Percentiles rank a stretch among this genome's conserved stretches.
Evolutionary conservation across 2,113 vertebrate genomes (phyloP).

Genomic region (Telmatochromis brachygnathus): DNA sequence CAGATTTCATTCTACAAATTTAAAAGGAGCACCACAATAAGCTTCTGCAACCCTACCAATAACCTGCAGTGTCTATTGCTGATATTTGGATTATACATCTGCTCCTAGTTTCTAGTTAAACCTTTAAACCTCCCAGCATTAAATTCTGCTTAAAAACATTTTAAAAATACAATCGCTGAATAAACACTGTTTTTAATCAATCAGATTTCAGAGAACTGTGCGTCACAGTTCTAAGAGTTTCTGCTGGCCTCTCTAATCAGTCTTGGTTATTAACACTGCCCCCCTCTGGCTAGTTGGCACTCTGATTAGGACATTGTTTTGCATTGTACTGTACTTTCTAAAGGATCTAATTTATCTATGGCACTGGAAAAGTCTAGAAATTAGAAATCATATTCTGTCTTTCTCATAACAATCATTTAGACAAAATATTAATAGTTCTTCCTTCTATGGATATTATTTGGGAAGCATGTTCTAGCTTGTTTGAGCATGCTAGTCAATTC

Average conservation of each 20-base stretch:
- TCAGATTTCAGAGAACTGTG: neutral
- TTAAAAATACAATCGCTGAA: neutral
- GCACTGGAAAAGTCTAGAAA: neutral
- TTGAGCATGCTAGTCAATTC: neutral
- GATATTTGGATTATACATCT: neutral
- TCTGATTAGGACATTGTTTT: neutral
- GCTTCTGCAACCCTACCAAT: neutral
- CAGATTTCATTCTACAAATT: neutral
- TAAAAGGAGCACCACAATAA: neutral
- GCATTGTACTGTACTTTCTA: neutral
- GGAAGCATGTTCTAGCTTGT: neutral
- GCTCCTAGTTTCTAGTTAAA: neutral
- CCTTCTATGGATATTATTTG: neutral
- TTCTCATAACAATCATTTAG: neutral
- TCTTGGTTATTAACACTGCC: slow-evolving; percentile 42
- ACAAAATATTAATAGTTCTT: neutral
- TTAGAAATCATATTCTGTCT: neutral
- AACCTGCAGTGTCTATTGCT: neutral
- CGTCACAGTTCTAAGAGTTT: neutral
- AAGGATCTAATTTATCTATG: neutral
- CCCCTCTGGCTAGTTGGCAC: slow-evolving; percentile 33
- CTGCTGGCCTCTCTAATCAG: neutral
- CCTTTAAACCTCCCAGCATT: neutral
- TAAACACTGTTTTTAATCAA: neutral
- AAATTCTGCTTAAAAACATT: neutral